A percentile compares a stretch with the other conserved stretches of the same genome.
Conservation (phyloP, 2,888 invertebrate species). For the Pomacea canaliculata region DNA sequence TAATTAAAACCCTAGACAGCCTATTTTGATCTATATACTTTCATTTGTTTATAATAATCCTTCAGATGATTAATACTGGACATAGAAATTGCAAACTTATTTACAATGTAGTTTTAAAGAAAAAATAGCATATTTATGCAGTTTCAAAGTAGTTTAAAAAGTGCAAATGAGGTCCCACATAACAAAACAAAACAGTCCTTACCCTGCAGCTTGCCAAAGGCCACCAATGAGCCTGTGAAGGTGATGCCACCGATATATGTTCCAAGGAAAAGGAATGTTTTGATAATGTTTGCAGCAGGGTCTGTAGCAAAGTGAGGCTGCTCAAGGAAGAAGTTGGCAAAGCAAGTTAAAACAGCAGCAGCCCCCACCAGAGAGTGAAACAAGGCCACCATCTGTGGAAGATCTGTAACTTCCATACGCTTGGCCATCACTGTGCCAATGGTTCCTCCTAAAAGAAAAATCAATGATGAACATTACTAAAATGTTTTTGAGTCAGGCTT, state of each 20-base stretch:
- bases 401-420: slow-evolving; percentile 80
- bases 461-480: neutral
- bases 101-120: no score
- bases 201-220: slow-evolving; percentile 89
- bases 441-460: slow-evolving; percentile 74
- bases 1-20: no score
- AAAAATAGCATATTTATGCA: neutral
- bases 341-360: slow-evolving; percentile 88
- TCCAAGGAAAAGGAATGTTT: slow-evolving; percentile 87
- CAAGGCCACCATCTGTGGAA: slow-evolving; percentile 90
- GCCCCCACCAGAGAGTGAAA: slow-evolving; percentile 88
- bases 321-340: slow-evolving; percentile 87
- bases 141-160: neutral
- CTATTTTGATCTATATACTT: no score
- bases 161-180: neutral
- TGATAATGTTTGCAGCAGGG: slow-evolving; percentile 80
- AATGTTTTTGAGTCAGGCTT: no score
- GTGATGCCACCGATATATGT: slow-evolving; percentile 92
- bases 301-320: slow-evolving; percentile 85
- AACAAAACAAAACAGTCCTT: slow-evolving; percentile 2
- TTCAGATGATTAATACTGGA: no score
- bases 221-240: slow-evolving; percentile 88
- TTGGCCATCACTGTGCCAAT: slow-evolving; percentile 84
- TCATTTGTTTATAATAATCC: no score
- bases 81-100: no score